Evolutionary conservation across 2,888 invertebrate genomes (phyloP).

Genomic region (Euspilapteryx auroguttella): DNA sequence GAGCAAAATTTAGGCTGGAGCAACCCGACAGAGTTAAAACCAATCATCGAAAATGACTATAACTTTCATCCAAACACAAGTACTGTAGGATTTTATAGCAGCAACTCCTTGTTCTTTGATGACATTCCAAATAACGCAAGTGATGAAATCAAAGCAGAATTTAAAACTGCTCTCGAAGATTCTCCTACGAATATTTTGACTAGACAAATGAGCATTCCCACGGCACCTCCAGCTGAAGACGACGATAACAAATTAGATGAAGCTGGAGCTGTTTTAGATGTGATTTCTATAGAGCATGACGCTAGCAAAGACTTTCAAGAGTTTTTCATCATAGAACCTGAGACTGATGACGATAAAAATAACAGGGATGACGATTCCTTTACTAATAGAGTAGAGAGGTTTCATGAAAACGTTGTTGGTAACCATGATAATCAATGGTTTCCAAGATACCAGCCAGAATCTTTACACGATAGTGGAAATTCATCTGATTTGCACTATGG

Average conservation of each 20-base stretch:
- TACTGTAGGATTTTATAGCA: conserved; percentile 21
- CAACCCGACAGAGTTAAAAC: conserved; percentile 14
- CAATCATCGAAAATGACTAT: conserved; percentile 15
- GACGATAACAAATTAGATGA: conserved; percentile 26
- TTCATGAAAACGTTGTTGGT: conserved; percentile 12
- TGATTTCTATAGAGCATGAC: conserved; percentile 43
- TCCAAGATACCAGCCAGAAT: conserved; percentile 30
- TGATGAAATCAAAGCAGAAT: conserved; percentile 37
- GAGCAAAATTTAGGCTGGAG: conserved; percentile 19
- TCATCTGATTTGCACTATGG: conserved; percentile 42
- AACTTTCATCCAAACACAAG: conserved; percentile 17
- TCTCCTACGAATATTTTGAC: conserved; percentile 12
- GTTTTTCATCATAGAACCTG: conserved; percentile 40
- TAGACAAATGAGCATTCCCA: conserved; percentile 23
- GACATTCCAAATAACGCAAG: conserved; percentile 28
- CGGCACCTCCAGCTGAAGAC: conserved; percentile 32
- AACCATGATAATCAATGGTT: background rate
- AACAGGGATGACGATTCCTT: conserved; percentile 35
- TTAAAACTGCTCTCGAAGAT: conserved; percentile 25
- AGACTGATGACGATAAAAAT: conserved; percentile 38
- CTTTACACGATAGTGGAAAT: conserved; percentile 50
- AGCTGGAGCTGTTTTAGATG: conserved; percentile 33
- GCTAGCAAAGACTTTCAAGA: conserved; percentile 45
- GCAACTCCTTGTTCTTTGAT: conserved; percentile 23
- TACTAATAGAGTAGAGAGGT: conserved; percentile 38